phyloP scores from a whole-genome alignment of 2,113 vertebrate species.

The Brienomyrus brachyistius region DNA sequence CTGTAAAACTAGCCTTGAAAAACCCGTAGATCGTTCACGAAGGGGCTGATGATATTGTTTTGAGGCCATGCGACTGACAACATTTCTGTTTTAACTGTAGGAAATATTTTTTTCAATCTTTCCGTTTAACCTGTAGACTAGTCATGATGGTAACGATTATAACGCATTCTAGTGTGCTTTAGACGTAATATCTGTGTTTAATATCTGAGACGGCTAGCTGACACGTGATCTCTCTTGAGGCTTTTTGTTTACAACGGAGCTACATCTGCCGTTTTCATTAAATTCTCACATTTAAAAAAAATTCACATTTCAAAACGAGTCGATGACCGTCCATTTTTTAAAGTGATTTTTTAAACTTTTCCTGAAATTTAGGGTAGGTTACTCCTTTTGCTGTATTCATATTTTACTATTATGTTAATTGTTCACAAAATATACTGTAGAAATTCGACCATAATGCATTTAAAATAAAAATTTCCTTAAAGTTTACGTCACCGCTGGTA shows the following conservation, averaged over 20 bases:
- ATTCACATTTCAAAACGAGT: not conserved
- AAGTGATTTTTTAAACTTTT: not conserved
- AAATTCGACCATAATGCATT: not conserved
- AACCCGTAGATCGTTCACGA: not conserved
- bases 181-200: not conserved
- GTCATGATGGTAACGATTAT: not conserved
- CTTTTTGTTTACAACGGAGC: slow-evolving; percentile 9
- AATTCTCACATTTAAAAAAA: not conserved
- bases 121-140: not conserved
- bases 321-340: not conserved
- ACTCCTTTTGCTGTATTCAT: not conserved
- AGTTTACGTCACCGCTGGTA: not conserved
- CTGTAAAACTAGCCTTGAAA: not conserved
- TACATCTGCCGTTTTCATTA: not conserved
- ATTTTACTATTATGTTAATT: not conserved
- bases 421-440: not conserved
- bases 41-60: not conserved
- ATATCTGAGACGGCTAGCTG: not conserved
- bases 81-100: not conserved
- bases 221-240: not conserved
- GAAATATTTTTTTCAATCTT: not conserved
- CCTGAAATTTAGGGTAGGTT: not conserved
- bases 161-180: not conserved
- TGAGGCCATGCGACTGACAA: not conserved
- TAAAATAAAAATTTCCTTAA: not conserved